Percentiles rank a stretch among this genome's conserved stretches.
Evolutionary conservation across 2,797 vertebrate genomes (phyloP).

Genomic region (Cynodonichthys magdalenae): DNA sequence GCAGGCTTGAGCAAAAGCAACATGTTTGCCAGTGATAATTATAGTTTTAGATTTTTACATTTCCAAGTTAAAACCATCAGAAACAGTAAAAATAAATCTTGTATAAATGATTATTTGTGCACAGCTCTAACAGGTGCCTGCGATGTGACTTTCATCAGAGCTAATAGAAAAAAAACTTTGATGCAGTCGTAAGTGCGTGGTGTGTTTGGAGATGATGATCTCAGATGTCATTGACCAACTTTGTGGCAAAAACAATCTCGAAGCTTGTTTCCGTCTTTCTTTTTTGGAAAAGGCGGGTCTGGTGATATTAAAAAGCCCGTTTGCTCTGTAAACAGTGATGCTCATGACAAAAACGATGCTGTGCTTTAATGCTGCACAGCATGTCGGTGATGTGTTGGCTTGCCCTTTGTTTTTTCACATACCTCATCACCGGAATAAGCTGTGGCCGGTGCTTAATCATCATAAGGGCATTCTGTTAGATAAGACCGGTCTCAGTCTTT

Average conservation of each 20-base stretch:
- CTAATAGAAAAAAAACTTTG: constrained; percentile 3
- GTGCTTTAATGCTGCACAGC: constrained; percentile 45
- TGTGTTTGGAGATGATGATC: constrained; percentile 21
- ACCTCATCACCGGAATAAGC: constrained; percentile 56
- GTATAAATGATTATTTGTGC: constrained; percentile 21
- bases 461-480: constrained; percentile 49
- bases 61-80: no score
- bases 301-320: constrained; percentile 48
- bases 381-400: constrained; percentile 54
- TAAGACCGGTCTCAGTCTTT: constrained; percentile 45
- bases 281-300: constrained; percentile 42
- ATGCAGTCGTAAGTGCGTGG: constrained; percentile 23
- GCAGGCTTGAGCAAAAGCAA: no score
- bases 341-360: constrained; percentile 59
- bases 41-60: no score
- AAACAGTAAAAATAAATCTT: no score
- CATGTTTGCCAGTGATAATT: no score
- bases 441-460: constrained; percentile 56
- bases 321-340: constrained; percentile 53
- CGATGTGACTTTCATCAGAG: constrained; percentile 13
- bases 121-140: constrained; percentile 14
- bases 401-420: constrained; percentile 61
- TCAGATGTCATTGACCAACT: constrained; percentile 31
- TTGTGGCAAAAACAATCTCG: constrained; percentile 18
- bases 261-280: constrained; percentile 24